Evolutionary conservation across 2,113 vertebrate genomes (phyloP).

Genomic region (Furnarius figulus): DNA sequence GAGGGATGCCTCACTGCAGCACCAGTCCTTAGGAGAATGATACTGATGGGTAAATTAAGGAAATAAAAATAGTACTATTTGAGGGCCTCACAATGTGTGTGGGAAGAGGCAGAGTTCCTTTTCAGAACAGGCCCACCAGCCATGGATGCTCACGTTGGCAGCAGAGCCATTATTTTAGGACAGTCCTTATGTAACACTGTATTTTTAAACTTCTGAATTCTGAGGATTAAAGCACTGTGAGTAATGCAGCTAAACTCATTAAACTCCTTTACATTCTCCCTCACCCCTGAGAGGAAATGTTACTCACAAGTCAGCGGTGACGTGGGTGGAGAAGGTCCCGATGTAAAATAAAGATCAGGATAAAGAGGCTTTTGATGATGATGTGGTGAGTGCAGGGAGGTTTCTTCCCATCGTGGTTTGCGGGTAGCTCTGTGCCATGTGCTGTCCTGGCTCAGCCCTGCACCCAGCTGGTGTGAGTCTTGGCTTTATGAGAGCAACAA

Average conservation of each 20-base stretch:
- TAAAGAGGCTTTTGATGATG: neutral
- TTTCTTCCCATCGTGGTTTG: neutral
- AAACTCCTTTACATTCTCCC: neutral
- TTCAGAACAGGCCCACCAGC: neutral
- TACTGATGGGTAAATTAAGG: neutral
- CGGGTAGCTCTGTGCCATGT: neutral
- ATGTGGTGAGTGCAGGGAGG: neutral
- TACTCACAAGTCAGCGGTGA: neutral
- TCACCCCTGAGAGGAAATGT: neutral
- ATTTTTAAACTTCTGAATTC: constrained; percentile 31
- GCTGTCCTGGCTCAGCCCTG: neutral
- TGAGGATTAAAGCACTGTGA: constrained; percentile 18
- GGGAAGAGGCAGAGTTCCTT: constrained; percentile 18
- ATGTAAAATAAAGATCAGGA: neutral
- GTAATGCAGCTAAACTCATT: constrained; percentile 38
- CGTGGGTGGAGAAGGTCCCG: neutral
- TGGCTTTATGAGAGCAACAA: constrained; percentile 9
- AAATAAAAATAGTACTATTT: neutral
- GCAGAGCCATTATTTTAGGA: constrained; percentile 21
- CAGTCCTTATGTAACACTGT: neutral
- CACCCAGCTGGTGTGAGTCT: neutral
- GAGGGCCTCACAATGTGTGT: neutral
- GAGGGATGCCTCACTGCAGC: neutral
- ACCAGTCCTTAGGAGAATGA: neutral
- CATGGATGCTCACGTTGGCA: neutral